Conservation (phyloP, 2,797 vertebrate species). For the Sciaenops ocellatus region DNA sequence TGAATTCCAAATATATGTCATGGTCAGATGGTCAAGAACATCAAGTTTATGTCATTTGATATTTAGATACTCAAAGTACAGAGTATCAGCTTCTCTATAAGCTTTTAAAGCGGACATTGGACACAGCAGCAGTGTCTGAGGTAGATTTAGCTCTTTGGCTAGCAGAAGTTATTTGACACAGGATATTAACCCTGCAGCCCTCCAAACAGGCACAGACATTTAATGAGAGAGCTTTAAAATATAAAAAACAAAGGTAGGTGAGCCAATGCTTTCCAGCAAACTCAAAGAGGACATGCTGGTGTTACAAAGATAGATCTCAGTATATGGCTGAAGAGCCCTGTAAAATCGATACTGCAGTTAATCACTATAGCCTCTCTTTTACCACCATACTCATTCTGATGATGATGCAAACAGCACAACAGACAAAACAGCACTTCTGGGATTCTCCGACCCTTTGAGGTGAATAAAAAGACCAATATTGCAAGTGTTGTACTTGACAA, state of each 20-base stretch:
- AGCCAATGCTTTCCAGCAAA: slow-evolving; percentile 10
- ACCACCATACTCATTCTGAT: slow-evolving; percentile 31
- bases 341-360: slow-evolving; percentile 47
- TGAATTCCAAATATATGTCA: neutral
- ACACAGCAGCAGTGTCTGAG: slow-evolving; percentile 1
- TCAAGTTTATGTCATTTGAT: neutral
- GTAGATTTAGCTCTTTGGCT: slow-evolving; percentile 6
- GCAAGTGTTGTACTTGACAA: slow-evolving; percentile 43
- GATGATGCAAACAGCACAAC: slow-evolving; percentile 47
- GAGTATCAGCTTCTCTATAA: neutral
- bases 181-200: slow-evolving; percentile 16
- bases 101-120: slow-evolving; percentile 1
- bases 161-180: slow-evolving; percentile 6
- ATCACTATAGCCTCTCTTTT: slow-evolving; percentile 43
- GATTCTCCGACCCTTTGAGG: slow-evolving; percentile 4
- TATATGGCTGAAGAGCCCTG: slow-evolving; percentile 13
- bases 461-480: slow-evolving; percentile 43
- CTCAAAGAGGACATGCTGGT: slow-evolving; percentile 15
- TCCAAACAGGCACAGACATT: slow-evolving; percentile 18
- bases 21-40: neutral
- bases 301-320: slow-evolving; percentile 25
- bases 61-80: neutral
- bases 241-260: slow-evolving; percentile 1
- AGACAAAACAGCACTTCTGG: slow-evolving; percentile 20
- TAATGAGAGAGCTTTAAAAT: slow-evolving; percentile 28